Evolutionary conservation across 2,888 invertebrate genomes (phyloP).

Genomic region (Ophion ventricosus): DNA sequence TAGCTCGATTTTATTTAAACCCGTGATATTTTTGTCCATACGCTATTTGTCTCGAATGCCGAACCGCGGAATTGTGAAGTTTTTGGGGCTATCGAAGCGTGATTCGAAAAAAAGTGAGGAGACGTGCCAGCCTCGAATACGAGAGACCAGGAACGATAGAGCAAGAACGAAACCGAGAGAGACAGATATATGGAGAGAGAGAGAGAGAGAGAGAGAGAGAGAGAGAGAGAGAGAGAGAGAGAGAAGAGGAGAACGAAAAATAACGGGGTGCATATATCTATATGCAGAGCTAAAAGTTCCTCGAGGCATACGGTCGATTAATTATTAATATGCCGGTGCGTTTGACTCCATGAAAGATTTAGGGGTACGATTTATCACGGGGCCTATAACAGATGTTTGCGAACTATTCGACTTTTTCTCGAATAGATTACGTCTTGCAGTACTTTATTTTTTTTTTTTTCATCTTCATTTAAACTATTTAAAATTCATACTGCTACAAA

Average conservation of each 20-base stretch:
- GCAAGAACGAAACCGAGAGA: conserved; percentile 9
- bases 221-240: conserved; percentile 8
- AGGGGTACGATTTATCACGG: conserved; percentile 59
- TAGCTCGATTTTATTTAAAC: conserved; percentile 6
- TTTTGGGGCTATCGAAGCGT: conserved; percentile 33
- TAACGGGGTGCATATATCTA: not conserved
- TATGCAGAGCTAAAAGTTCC: conserved; percentile 51
- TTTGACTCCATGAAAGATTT: conserved; percentile 64
- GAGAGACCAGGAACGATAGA: conserved; percentile 23
- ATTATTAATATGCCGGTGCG: conserved; percentile 66
- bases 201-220: conserved; percentile 21
- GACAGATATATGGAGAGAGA: conserved; percentile 17
- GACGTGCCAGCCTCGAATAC: conserved; percentile 47
- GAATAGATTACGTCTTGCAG: conserved; percentile 32
- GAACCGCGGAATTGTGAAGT: conserved; percentile 34
- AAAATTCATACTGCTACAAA: conserved; percentile 12
- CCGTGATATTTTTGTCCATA: conserved; percentile 19
- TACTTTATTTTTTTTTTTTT: conserved; percentile 5
- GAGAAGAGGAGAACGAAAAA: conserved; percentile 2
- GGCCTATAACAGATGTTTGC: conserved; percentile 62
- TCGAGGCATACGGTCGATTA: conserved; percentile 63
- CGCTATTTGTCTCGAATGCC: conserved; percentile 28
- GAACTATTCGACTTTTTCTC: conserved; percentile 55
- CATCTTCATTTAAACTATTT: not conserved
- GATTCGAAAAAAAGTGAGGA: conserved; percentile 28